Conservation (phyloP, 2,888 invertebrate species). For the Cosmorhoe ocellata region DNA sequence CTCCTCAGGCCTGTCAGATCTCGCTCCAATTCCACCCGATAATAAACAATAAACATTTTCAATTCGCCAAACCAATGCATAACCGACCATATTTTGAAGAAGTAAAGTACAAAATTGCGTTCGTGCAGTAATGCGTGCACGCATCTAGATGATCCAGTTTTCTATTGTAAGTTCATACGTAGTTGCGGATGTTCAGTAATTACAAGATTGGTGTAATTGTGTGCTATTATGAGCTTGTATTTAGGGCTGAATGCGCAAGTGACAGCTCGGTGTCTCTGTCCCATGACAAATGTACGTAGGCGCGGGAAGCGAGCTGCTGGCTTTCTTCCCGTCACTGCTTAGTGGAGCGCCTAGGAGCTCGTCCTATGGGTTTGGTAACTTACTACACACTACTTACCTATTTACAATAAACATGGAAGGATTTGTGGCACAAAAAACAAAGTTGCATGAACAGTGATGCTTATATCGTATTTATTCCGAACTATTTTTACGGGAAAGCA, state of each 20-base stretch:
- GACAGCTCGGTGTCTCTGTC: background rate
- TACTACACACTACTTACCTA: no score
- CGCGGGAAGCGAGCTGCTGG: background rate
- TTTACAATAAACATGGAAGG: no score
- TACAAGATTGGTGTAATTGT: slow-evolving; percentile 27
- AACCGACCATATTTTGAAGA: slow-evolving; percentile 10
- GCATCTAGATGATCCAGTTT: slow-evolving; percentile 33
- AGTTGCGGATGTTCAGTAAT: slow-evolving; percentile 31
- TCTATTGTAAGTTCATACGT: slow-evolving; percentile 26
- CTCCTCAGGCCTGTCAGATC: slow-evolving; percentile 13
- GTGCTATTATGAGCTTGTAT: slow-evolving; percentile 21
- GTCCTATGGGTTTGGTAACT: no score
- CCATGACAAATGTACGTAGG: slow-evolving; percentile 4
- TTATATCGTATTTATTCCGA: no score
- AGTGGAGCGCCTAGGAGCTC: no score
- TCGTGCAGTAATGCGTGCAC: slow-evolving; percentile 24
- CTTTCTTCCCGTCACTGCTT: no score
- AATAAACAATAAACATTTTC: slow-evolving; percentile 18
- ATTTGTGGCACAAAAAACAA: no score
- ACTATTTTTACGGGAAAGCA: no score
- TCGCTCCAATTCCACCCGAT: slow-evolving; percentile 20
- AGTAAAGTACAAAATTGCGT: slow-evolving; percentile 6
- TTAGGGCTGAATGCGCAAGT: slow-evolving; percentile 23
- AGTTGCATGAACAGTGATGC: no score
- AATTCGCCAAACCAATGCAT: slow-evolving; percentile 1